These are phyloP conservation scores for Morpho deidamia DNA, from an alignment of 2,888 invertebrate genomes.

Conservation along the genomic window DNA sequence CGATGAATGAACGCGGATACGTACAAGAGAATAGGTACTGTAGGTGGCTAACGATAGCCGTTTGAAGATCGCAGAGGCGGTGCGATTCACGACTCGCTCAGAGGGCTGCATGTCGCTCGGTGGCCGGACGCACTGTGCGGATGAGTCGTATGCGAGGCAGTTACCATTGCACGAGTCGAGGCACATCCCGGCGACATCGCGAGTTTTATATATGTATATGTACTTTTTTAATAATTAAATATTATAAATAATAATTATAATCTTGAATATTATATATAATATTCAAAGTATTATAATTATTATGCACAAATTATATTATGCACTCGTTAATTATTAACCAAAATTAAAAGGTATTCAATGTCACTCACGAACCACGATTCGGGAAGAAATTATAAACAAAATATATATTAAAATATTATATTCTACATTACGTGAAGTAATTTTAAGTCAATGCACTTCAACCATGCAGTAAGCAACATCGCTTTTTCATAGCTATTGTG, in stretches of 20 bases:
- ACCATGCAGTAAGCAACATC: slow-evolving; percentile 2
- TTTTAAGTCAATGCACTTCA: background rate
- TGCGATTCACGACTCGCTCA: slow-evolving; percentile 61
- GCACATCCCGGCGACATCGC: slow-evolving; percentile 53
- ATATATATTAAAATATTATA: no score
- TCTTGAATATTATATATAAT: no score
- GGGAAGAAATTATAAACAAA: no score
- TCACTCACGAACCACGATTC: no score
- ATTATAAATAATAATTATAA: background rate
- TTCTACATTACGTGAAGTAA: background rate
- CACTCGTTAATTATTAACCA: no score
- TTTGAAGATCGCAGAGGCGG: slow-evolving; percentile 67
- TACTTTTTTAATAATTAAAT: slow-evolving; percentile 23
- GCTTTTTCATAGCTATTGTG: slow-evolving; percentile 10
- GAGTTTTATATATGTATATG: slow-evolving; percentile 33
- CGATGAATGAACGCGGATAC: slow-evolving; percentile 70
- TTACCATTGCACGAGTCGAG: slow-evolving; percentile 23
- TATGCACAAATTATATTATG: no score
- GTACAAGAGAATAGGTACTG: slow-evolving; percentile 72
- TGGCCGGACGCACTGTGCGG: slow-evolving; percentile 54
- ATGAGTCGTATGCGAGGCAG: slow-evolving; percentile 20
- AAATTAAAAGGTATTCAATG: no score
- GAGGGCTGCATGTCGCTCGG: slow-evolving; percentile 69
- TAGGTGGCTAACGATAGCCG: slow-evolving; percentile 62
- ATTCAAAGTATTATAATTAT: no score